Percentiles rank a stretch among this genome's conserved stretches.
Evolutionary conservation across 1,140 invertebrate genomes (phyloP).

Genomic region (Trinorchestia longiramus): DNA sequence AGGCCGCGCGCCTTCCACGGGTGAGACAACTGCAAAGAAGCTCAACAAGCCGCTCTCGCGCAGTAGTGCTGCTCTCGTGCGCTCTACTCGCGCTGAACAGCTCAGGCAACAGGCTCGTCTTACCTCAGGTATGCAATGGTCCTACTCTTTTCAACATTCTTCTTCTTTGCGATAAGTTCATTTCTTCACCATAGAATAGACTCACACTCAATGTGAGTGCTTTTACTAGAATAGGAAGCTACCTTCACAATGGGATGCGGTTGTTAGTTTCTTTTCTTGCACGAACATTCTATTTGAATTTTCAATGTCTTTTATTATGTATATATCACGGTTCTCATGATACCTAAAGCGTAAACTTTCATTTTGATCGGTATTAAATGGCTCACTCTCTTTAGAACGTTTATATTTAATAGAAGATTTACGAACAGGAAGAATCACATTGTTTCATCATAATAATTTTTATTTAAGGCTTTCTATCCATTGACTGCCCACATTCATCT

Average conservation of each 20-base stretch:
- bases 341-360: not conserved
- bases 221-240: slow-evolving; percentile 38
- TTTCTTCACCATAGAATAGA: slow-evolving; percentile 45
- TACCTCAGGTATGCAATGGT: slow-evolving; percentile 37
- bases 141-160: slow-evolving; percentile 3
- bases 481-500: not conserved
- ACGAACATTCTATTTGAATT: not conserved
- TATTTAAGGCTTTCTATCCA: not conserved
- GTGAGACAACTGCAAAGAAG: slow-evolving; percentile 17
- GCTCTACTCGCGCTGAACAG: slow-evolving; percentile 52
- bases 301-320: not conserved
- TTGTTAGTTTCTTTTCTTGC: slow-evolving; percentile 24
- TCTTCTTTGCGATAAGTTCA: not conserved
- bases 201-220: slow-evolving; percentile 10
- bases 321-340: not conserved
- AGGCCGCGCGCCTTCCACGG: not conserved
- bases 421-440: not conserved
- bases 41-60: slow-evolving; percentile 43
- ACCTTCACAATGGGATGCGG: slow-evolving; percentile 52
- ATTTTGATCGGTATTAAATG: not conserved
- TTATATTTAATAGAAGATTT: not conserved
- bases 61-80: slow-evolving; percentile 46
- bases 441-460: not conserved
- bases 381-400: not conserved
- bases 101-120: slow-evolving; percentile 22